phyloP scores from a whole-genome alignment of 2,113 vertebrate genomes.

The Phylloscopus whistleri region DNA sequence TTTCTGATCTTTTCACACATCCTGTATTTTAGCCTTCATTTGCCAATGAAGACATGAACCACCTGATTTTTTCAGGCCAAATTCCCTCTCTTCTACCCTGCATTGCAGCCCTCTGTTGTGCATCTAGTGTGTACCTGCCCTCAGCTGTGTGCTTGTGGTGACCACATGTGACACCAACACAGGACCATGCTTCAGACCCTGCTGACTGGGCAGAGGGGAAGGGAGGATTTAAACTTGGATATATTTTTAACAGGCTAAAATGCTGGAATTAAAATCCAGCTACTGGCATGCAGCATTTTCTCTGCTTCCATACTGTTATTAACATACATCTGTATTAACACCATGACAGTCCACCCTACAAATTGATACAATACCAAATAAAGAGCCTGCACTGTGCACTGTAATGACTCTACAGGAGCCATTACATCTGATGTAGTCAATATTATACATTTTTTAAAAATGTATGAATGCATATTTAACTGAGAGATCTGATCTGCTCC shows the following conservation, averaged over 20 bases:
- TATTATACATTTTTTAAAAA: slow-evolving; percentile 64
- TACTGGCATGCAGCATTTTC: background rate
- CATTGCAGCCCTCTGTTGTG: background rate
- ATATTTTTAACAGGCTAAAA: background rate
- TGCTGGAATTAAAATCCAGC: slow-evolving; percentile 45
- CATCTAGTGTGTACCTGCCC: fast-evolving
- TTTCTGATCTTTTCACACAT: slow-evolving; percentile 30
- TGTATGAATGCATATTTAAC: slow-evolving; percentile 72
- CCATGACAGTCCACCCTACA: slow-evolving; percentile 65
- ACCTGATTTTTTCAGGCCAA: slow-evolving; percentile 48
- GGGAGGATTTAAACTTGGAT: background rate
- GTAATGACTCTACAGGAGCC: slow-evolving; percentile 63
- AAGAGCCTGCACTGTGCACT: slow-evolving; percentile 58
- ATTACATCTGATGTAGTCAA: slow-evolving; percentile 68
- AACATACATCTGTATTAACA: slow-evolving; percentile 58
- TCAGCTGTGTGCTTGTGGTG: background rate
- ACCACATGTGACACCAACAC: background rate
- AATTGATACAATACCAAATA: slow-evolving; percentile 70
- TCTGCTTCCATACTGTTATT: slow-evolving; percentile 21
- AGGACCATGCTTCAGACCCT: background rate
- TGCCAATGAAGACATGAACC: slow-evolving; percentile 35
- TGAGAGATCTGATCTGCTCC: slow-evolving; percentile 72
- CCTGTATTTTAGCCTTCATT: background rate
- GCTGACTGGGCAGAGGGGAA: background rate
- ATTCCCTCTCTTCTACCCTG: background rate